A percentile compares a stretch with the other conserved stretches of the same genome.
Conservation (phyloP, 2,797 vertebrate genomes). For the Sebastolobus altivelis region DNA sequence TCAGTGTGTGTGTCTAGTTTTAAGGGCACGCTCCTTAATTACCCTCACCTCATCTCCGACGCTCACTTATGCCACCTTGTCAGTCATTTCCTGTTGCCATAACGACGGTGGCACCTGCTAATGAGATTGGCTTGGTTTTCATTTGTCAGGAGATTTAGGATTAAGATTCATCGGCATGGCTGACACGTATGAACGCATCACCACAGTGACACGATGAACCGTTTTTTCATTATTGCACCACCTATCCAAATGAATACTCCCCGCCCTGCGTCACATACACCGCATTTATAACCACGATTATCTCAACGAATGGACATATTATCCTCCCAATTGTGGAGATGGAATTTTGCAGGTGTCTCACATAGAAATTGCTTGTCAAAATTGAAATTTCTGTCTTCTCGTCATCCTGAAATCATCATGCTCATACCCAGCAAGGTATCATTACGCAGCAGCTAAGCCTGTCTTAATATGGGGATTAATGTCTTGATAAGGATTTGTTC, state of each 20-base stretch:
- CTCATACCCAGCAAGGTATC: constrained; percentile 53
- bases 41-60: constrained; percentile 20
- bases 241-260: not conserved
- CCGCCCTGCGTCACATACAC: not conserved
- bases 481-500: constrained; percentile 72
- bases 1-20: not conserved
- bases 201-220: constrained; percentile 17
- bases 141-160: constrained; percentile 56
- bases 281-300: constrained; percentile 29
- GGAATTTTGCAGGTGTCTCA: constrained; percentile 12
- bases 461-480: constrained; percentile 71
- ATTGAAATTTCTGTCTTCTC: constrained; percentile 25
- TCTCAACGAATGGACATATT: not conserved
- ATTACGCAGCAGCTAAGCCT: constrained; percentile 52
- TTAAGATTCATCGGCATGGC: constrained; percentile 71
- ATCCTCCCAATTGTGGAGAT: not conserved
- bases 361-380: constrained; percentile 23
- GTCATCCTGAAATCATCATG: constrained; percentile 31
- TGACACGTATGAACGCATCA: constrained; percentile 41
- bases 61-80: constrained; percentile 40
- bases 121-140: constrained; percentile 56
- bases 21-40: constrained; percentile 38
- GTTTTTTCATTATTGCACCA: not conserved
- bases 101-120: constrained; percentile 60
- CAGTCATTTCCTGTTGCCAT: constrained; percentile 74